phyloP scores from a whole-genome alignment of 2,797 vertebrate species.

The Etheostoma nigrum region DNA sequence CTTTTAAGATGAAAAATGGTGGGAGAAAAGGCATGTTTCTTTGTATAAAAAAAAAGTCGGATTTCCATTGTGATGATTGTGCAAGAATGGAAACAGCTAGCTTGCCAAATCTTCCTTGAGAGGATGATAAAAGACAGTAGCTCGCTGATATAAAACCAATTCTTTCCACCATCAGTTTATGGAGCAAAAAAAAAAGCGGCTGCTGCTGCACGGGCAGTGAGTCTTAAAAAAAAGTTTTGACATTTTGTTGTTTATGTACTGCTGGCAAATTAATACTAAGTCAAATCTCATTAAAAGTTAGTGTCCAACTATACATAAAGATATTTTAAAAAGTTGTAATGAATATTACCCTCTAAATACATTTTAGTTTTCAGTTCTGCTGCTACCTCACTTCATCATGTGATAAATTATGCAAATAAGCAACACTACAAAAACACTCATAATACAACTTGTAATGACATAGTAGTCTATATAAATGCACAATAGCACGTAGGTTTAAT shows the following conservation, averaged over 20 bases:
- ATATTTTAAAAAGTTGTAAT: neutral
- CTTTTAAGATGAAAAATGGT: conserved; percentile 50
- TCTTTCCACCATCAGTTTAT: conserved; percentile 52
- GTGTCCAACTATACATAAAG: conserved; percentile 24
- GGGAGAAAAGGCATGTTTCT: conserved; percentile 38
- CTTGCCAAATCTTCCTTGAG: conserved; percentile 57
- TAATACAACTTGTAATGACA: neutral
- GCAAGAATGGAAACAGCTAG: conserved; percentile 69
- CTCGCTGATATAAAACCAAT: conserved; percentile 49
- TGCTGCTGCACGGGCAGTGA: conserved; percentile 24
- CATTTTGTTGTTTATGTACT: conserved; percentile 53
- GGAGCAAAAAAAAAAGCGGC: conserved; percentile 42
- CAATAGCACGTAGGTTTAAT: neutral
- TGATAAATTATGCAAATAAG: neutral
- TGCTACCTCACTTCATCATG: neutral
- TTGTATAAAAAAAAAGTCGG: conserved; percentile 21
- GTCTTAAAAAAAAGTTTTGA: conserved; percentile 16
- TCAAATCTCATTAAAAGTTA: conserved; percentile 44
- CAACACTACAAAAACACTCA: conserved; percentile 15
- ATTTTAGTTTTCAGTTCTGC: neutral
- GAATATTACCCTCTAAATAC: neutral
- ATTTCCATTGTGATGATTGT: conserved; percentile 78
- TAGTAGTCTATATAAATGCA: neutral
- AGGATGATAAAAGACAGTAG: conserved; percentile 67
- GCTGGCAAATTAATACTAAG: conserved; percentile 27